A percentile compares a stretch with the other conserved stretches of the same genome.
Conservation (phyloP, 2,888 invertebrate genomes). For the Cataglyphis livida region DNA sequence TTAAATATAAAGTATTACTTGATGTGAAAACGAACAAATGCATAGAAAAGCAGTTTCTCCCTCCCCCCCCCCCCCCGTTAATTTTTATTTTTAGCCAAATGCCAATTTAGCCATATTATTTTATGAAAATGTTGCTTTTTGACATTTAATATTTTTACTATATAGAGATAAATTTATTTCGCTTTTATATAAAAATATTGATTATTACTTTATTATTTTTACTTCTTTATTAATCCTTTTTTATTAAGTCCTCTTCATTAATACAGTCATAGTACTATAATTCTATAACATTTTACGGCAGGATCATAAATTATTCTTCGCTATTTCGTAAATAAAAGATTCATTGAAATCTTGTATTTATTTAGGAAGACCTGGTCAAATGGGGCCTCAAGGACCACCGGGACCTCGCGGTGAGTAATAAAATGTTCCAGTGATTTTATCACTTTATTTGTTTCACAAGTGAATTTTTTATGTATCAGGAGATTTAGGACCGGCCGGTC, state of each 20-base stretch:
- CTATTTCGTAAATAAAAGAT: not conserved
- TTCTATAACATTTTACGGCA: not conserved
- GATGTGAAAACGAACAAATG: not conserved
- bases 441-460: conserved; percentile 39
- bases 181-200: not conserved
- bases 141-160: not conserved
- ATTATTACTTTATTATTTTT: not conserved
- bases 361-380: conserved; percentile 89
- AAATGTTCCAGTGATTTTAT: conserved; percentile 74
- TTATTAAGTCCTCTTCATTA: too few species aligned
- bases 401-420: conserved; percentile 87
- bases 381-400: conserved; percentile 90
- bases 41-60: not conserved
- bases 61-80: too few species aligned
- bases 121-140: not conserved
- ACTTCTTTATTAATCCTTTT: not conserved
- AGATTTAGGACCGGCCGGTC: conserved; percentile 90
- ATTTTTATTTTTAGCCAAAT: not conserved
- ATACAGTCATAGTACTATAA: not conserved
- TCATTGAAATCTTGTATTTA: conserved; percentile 53
- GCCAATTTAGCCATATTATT: too few species aligned
- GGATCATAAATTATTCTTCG: not conserved
- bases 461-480: conserved; percentile 83
- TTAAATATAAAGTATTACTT: not conserved
- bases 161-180: not conserved